Percentiles rank a stretch among this genome's conserved stretches.
phyloP scores from a whole-genome alignment of 2,113 vertebrate genomes.

The Pao palembangensis region DNA sequence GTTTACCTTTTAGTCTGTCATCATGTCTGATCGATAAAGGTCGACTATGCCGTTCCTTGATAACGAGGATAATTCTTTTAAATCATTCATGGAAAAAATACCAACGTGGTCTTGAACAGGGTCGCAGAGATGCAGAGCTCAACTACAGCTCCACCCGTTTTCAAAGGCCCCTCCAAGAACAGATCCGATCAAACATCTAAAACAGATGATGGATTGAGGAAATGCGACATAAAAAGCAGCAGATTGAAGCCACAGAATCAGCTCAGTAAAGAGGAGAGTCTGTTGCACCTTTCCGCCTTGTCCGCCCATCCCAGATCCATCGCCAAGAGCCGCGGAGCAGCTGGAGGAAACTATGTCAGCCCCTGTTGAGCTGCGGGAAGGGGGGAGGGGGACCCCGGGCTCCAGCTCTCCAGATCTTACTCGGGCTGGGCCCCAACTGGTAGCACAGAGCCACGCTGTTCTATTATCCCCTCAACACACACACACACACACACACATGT shows the following conservation, averaged over 20 bases:
- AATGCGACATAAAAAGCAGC: not conserved
- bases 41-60: too few species aligned
- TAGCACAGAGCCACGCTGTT: constrained; percentile 7
- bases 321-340: constrained; percentile 45
- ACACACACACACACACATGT: not conserved
- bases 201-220: too few species aligned
- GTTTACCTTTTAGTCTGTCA: not conserved
- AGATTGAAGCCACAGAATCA: constrained; percentile 7
- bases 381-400: not conserved
- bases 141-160: too few species aligned
- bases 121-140: too few species aligned
- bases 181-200: too few species aligned
- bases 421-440: constrained; percentile 34
- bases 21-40: constrained; percentile 16
- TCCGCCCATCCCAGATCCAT: constrained; percentile 27
- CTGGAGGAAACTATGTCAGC: constrained; percentile 40
- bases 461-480: constrained; percentile 18
- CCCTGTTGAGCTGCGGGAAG: constrained; percentile 1
- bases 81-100: too few species aligned
- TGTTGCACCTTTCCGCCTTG: constrained; percentile 5
- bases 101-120: too few species aligned
- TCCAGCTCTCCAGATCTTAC: constrained; percentile 33
- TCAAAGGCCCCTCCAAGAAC: too few species aligned
- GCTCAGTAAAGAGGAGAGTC: not conserved
- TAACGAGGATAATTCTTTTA: too few species aligned